Evolutionary conservation across 1,140 invertebrate species (phyloP).

Genomic region (Drosophila burlai): DNA sequence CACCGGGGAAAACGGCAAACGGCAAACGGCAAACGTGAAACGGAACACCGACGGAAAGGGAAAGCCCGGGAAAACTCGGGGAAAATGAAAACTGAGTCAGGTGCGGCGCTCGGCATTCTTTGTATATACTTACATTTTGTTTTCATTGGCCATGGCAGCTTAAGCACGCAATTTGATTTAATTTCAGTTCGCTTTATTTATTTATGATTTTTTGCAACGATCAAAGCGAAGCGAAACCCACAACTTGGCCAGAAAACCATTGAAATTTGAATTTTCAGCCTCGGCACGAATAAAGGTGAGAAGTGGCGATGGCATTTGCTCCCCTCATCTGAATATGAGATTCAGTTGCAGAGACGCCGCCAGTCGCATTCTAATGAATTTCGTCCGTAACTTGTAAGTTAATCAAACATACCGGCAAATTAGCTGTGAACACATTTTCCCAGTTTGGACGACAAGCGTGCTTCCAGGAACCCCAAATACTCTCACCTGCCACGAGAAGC

Average conservation of each 20-base stretch:
- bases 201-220: conserved; percentile 52
- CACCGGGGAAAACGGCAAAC: conserved; percentile 37
- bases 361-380: conserved; percentile 27
- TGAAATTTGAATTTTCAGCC: conserved; percentile 45
- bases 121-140: conserved; percentile 12
- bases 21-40: conserved; percentile 8
- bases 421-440: conserved; percentile 5
- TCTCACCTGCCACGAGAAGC: not conserved
- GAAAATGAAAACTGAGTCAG: conserved; percentile 46
- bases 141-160: conserved; percentile 42
- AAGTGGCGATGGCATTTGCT: conserved; percentile 16
- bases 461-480: conserved; percentile 5
- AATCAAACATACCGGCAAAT: conserved; percentile 9
- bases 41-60: not conserved
- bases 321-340: not conserved
- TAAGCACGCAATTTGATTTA: conserved; percentile 64
- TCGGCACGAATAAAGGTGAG: not conserved
- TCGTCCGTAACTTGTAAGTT: not conserved
- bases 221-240: conserved; percentile 48
- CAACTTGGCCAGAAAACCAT: conserved; percentile 34
- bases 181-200: conserved; percentile 66
- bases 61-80: conserved; percentile 2
- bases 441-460: conserved; percentile 5
- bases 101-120: conserved; percentile 48
- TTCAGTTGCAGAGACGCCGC: not conserved